Base-by-base conservation (phyloP, 2,888 invertebrate genomes). In the Conchocele bisecta region DNA sequence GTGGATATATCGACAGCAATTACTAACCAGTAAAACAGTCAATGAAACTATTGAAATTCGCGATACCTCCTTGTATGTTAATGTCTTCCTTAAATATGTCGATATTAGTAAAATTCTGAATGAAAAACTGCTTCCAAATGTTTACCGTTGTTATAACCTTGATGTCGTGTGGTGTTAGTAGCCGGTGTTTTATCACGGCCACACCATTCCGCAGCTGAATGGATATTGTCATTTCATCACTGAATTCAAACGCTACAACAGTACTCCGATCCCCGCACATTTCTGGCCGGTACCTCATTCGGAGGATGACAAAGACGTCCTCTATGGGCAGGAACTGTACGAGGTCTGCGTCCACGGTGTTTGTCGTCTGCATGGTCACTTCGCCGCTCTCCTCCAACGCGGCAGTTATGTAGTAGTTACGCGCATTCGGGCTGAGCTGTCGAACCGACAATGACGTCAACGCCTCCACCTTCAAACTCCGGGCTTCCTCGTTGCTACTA, bases 401-500 rank as follows among this genome's bases (percentile, higher is more conserved):
- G 37, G 11, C 11, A 13, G 37, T 35, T n/a, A 35, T 13, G 37
- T 35, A 35, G 37, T 35, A 88, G 65, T 87, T 86, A 11, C 85
- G 57, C 4, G 83, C 86, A 69, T 83, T 83, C n/a, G 81, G 63
- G 53, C 84, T 87, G 2, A 35, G 37, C 53, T 85, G 82, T 20
- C 26, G n/a, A 1, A 68, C 54, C 7, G 70, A 72, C 5, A 79
- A 56, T 17, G 46, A 64, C 53, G 74, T 71, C 39, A 84, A 60
- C 17, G 76, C 54, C 17, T 67, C 58, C 13, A 76, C 48, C 17
- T 82, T 76, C 2, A 83, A 29, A 26, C 72, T 56, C 29, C 50
- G 68, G 24, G 82, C 82, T 22, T 65, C 24, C 0, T 26, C 41
- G 48, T 78, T 50, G 17, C 33, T 37, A 22, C 60, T 60, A 26